These are phyloP conservation scores for Buceros bicornis DNA, from an alignment of 2,797 vertebrate species.

Conservation along the genomic window DNA sequence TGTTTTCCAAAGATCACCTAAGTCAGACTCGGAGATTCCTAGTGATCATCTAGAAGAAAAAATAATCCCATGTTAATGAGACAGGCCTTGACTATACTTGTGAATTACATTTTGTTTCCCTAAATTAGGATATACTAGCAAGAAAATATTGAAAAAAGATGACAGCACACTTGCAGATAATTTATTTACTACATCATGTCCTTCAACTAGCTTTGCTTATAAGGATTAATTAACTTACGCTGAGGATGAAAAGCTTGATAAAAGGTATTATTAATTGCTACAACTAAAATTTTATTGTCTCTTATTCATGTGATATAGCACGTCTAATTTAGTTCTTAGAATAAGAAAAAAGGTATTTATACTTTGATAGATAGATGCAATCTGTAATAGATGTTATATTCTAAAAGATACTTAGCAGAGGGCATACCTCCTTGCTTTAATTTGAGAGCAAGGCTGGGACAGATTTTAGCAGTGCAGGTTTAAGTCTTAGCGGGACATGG, in stretches of 20 bases:
- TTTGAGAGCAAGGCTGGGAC: not conserved
- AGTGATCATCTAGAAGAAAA: not conserved
- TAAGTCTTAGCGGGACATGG: not conserved
- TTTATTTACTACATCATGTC: not conserved
- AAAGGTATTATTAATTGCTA: conserved; percentile 13
- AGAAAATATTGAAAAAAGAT: not conserved
- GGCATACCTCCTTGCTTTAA: not conserved
- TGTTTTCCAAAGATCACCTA: not conserved
- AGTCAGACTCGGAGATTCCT: not conserved
- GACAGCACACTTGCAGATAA: not conserved
- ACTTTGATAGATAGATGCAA: not conserved
- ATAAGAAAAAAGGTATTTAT: not conserved
- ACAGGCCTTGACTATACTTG: not conserved
- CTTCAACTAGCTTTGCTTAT: conserved; percentile 21
- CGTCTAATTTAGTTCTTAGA: not conserved
- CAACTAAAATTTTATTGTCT: conserved; percentile 6
- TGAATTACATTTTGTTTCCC: not conserved
- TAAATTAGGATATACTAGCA: not conserved
- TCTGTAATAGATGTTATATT: not conserved
- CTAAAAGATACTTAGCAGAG: not conserved
- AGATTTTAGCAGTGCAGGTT: not conserved
- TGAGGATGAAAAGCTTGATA: conserved; percentile 19
- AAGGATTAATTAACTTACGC: conserved; percentile 36
- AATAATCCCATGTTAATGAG: not conserved
- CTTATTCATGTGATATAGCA: not conserved